Conservation (phyloP, 2,113 vertebrate species). For the Eira barbara region DNA sequence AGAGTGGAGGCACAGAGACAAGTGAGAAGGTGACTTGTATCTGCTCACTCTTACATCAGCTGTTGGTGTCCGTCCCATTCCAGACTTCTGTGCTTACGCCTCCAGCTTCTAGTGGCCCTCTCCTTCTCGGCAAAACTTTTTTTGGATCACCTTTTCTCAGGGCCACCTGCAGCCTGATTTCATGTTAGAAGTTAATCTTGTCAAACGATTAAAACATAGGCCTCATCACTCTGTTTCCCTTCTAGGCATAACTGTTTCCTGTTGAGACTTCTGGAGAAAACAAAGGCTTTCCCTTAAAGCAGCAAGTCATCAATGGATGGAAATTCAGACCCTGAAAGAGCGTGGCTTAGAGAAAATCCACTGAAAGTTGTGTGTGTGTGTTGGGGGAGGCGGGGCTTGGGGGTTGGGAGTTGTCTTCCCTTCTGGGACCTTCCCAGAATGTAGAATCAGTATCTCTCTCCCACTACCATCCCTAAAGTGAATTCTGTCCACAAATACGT, state of each 20-base stretch:
- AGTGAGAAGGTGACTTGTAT: no score
- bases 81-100: neutral
- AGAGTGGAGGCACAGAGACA: rapidly evolving
- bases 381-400: no score
- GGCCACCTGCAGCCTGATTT: neutral
- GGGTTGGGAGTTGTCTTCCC: neutral
- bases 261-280: neutral
- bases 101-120: neutral
- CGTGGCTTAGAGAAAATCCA: neutral
- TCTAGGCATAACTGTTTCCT: neutral
- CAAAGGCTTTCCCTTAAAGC: neutral
- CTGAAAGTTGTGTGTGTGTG: neutral
- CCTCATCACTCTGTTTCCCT: neutral
- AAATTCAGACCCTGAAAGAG: neutral
- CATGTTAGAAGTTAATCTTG: neutral
- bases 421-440: neutral
- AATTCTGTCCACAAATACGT: neutral
- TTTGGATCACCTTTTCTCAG: neutral
- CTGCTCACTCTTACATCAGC: neutral
- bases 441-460: neutral
- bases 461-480: neutral
- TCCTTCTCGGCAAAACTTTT: neutral
- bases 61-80: rapidly evolving
- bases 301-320: neutral
- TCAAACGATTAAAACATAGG: no score